These are phyloP conservation scores for Trichopria drosophilae DNA, from an alignment of 2,888 invertebrate genomes.

Conservation along the genomic window DNA sequence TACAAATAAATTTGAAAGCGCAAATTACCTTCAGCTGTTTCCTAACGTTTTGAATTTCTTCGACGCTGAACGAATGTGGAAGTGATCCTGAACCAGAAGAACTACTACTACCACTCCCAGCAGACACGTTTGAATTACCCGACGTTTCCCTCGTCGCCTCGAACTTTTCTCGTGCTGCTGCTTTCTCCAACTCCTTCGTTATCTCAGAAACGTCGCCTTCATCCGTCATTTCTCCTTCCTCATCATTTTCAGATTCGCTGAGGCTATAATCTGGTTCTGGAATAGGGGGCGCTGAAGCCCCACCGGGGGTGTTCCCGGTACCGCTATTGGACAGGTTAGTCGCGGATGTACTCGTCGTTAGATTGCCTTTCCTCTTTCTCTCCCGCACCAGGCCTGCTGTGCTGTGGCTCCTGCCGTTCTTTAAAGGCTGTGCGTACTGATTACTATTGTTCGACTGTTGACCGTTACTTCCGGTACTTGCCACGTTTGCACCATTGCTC, in stretches of 20 bases:
- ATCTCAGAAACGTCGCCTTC: constrained; percentile 55
- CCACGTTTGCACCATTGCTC: too few species aligned
- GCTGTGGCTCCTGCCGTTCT: constrained; percentile 57
- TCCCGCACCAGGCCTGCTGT: constrained; percentile 50
- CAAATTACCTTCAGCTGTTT: constrained; percentile 73
- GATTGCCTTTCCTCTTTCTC: constrained; percentile 56
- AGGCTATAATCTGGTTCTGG: constrained; percentile 91
- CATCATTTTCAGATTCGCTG: constrained; percentile 81
- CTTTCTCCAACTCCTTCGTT: constrained; percentile 63
- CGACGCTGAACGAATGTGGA: constrained; percentile 84
- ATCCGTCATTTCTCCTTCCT: constrained; percentile 70
- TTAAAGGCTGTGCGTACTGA: constrained; percentile 66
- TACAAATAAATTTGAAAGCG: too few species aligned
- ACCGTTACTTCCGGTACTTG: constrained; percentile 39
- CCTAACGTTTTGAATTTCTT: constrained; percentile 85
- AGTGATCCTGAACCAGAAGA: constrained; percentile 73
- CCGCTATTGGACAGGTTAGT: constrained; percentile 49
- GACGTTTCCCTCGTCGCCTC: constrained; percentile 59
- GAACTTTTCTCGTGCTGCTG: constrained; percentile 58
- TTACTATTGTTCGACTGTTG: constrained; percentile 56
- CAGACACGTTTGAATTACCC: constrained; percentile 58
- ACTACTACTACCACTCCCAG: constrained; percentile 62
- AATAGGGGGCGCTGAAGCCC: constrained; percentile 70
- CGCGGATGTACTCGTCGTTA: constrained; percentile 55
- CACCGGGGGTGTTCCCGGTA: constrained; percentile 30